Evolutionary conservation across 2,797 vertebrate genomes (phyloP).

Genomic region (Craterocephalus amniculus): DNA sequence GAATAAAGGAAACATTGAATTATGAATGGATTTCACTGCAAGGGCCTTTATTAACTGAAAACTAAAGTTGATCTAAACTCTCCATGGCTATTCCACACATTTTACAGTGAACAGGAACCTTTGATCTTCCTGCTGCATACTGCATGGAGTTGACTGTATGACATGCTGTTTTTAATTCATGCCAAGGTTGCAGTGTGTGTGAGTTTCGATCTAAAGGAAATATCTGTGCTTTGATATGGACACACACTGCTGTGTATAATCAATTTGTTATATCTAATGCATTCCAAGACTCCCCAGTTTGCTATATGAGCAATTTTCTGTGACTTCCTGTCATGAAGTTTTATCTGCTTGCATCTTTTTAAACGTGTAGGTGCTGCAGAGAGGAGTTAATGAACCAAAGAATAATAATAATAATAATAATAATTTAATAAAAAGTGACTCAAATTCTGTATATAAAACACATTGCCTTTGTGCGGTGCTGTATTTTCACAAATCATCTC

Average conservation of each 20-base stretch:
- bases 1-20: conserved; percentile 67
- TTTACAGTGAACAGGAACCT: conserved; percentile 55
- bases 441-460: not conserved
- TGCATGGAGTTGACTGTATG: conserved; percentile 43
- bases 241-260: conserved; percentile 42
- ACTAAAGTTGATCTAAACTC: conserved; percentile 61
- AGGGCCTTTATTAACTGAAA: conserved; percentile 44
- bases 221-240: conserved; percentile 55
- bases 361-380: conserved; percentile 14
- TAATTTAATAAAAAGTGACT: conserved; percentile 8
- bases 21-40: conserved; percentile 65
- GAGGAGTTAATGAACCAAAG: conserved; percentile 1
- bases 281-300: conserved; percentile 14
- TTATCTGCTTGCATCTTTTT: conserved; percentile 27
- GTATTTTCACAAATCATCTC: conserved; percentile 11
- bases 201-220: conserved; percentile 46
- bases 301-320: conserved; percentile 15
- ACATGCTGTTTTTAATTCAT: conserved; percentile 65
- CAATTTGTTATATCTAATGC: conserved; percentile 45
- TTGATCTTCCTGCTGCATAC: conserved; percentile 61
- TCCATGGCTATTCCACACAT: conserved; percentile 58
- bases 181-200: conserved; percentile 52
- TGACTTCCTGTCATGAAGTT: conserved; percentile 25
- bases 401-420: too few species aligned
- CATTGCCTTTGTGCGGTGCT: not conserved